These are phyloP conservation scores for Craseonycteris thonglongyai DNA, from an alignment of 2,113 vertebrate genomes.

Conservation along the genomic window DNA sequence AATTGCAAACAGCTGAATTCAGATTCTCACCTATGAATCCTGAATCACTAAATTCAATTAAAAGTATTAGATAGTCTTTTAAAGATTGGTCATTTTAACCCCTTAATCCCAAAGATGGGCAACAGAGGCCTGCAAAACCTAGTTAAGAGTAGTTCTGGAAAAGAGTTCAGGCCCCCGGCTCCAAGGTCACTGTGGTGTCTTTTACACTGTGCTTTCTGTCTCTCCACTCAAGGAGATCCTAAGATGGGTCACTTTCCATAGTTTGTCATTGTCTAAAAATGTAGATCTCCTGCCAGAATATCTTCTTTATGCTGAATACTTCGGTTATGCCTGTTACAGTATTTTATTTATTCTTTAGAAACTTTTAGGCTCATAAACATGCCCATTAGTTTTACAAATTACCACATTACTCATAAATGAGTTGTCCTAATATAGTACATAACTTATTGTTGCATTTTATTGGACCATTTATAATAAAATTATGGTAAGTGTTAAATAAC, in stretches of 20 bases:
- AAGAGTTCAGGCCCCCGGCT: rapidly evolving
- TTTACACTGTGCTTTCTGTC: background rate
- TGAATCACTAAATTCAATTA: slow-evolving; percentile 19
- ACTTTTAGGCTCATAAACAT: slow-evolving; percentile 60
- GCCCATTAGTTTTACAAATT: slow-evolving; percentile 70
- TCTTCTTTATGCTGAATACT: background rate
- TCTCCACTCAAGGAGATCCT: background rate
- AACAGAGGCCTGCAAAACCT: background rate
- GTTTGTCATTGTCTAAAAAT: slow-evolving; percentile 1
- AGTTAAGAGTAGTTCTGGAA: background rate
- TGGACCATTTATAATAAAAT: slow-evolving; percentile 68
- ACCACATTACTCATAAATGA: slow-evolving; percentile 66
- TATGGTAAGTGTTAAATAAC: slow-evolving; percentile 69
- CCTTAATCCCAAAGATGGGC: background rate
- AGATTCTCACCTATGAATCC: background rate
- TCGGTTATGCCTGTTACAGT: slow-evolving; percentile 25
- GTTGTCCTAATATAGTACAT: slow-evolving; percentile 55
- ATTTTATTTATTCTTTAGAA: slow-evolving; percentile 65
- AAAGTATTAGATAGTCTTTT: background rate
- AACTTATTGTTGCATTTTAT: slow-evolving; percentile 66
- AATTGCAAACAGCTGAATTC: background rate
- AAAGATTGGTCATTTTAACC: background rate
- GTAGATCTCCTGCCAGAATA: background rate
- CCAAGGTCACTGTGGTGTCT: background rate
- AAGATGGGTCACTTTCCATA: background rate